Base-by-base conservation (phyloP, 2,113 vertebrate species). In the Oreocharis arfaki region DNA sequence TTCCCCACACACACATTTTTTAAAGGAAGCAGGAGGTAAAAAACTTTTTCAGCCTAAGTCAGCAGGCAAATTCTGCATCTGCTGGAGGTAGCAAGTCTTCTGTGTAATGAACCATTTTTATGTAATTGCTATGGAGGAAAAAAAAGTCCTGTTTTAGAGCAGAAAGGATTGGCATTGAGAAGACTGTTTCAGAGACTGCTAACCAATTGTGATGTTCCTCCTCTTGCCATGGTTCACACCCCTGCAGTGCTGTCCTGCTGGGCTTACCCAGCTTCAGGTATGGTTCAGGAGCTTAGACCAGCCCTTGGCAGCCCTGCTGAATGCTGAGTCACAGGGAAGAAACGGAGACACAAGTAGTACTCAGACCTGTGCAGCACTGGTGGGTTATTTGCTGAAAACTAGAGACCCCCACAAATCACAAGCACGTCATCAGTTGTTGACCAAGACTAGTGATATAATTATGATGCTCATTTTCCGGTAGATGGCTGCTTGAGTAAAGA, bases 301-400 rank as follows among this genome's bases (percentile, higher is more conserved):
- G 78, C 35, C 63, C n/a, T 76, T 78, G 70, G 53, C 84, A 93
- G 90, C 59, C 33, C 27, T 52, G 37, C 67, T 15, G 16, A 60
- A 9, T 39, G 88, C 78, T 91, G 81, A 93, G 77, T 95, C 94
- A 94, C 37, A 24, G 42, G 49, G 55, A 84, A 65, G 81, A 93
- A 53, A 59, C 2, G 7, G 57, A 78, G 44, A 52, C 65, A 37
- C 33, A 27, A 26, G 6, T 8, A n/a, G 15, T 39, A 30, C 42
- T 64, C 21, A 8, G 32, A 33, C 42, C 26, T 78, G 11, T 47
- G 64, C 13, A 44, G 44, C 18, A 7, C 32, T 42, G 26, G 24
- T 39, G 46, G 7, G 13, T 57, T 73, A 44, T 61, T 91, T 50
- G n/a, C 35, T 67, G 61, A 35, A 84, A 84, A 60, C n/a, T 60